Percentiles rank a stretch among this genome's conserved stretches.
phyloP scores from a whole-genome alignment of 2,113 vertebrate species.

The Oreotragus oreotragus region DNA sequence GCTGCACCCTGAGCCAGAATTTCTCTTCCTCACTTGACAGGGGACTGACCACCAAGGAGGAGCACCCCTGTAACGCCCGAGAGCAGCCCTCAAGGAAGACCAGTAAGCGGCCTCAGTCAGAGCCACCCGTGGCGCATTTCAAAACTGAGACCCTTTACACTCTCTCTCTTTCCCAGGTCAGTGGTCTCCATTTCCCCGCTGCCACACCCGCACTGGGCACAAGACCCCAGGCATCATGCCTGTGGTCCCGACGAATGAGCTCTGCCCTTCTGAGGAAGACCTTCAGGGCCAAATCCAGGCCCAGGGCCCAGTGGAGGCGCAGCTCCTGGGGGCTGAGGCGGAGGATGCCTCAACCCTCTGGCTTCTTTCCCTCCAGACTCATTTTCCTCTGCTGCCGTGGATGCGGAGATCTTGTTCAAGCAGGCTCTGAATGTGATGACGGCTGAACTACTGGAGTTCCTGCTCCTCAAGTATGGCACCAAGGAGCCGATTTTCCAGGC shows the following conservation, averaged over 20 bases:
- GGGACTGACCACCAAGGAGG: no score
- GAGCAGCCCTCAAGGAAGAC: neutral
- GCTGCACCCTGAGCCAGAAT: no score
- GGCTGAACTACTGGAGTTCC: neutral
- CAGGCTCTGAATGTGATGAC: rapidly evolving
- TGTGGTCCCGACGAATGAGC: neutral
- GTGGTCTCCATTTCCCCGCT: no score
- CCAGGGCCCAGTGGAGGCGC: rapidly evolving
- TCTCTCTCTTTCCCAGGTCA: no score
- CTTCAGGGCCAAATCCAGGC: neutral
- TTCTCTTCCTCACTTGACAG: no score
- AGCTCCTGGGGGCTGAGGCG: rapidly evolving
- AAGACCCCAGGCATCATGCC: neutral
- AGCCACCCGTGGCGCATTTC: rapidly evolving
- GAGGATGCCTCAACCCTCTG: neutral
- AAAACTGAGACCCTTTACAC: no score
- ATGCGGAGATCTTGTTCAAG: rapidly evolving
- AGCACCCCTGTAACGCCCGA: no score
- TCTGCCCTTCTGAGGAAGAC: neutral
- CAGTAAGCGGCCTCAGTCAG: neutral
- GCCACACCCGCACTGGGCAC: neutral
- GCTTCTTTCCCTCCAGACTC: neutral
- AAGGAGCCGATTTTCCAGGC: neutral
- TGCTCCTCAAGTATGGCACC: neutral
- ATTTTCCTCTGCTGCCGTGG: neutral